Base-by-base conservation (phyloP, 2,888 invertebrate species). In the Frankliniella intonsa region DNA sequence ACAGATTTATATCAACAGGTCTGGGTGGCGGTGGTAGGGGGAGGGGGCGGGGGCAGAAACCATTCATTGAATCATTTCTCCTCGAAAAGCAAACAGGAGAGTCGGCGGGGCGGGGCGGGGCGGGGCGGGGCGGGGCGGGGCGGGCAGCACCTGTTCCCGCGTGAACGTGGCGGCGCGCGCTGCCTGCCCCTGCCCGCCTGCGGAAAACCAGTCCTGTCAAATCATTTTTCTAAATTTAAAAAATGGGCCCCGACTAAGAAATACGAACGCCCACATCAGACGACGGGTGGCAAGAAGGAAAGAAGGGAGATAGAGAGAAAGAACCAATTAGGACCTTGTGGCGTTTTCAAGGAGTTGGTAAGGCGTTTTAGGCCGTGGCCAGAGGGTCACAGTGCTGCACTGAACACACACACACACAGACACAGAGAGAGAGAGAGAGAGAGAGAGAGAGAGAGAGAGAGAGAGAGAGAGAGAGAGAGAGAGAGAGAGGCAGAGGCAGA, bases 1-100 rank as follows among this genome's bases (percentile, higher is more conserved):
- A 76, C 25, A 76, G 69, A 76, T 76, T 76, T 76, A 76, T 76
- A 76, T 76, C 69, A 76, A 76, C 69, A 22, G 69, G 69, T 76
- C 22, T 8, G n/a, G 69, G 69, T 11, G 22, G 69, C 69, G 69
- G 22, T 0, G 69, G 69, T 2, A n/a, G 22, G 22, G 69, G 65
- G 11, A 22, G 69, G 11, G 69, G 12, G 25, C 12, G 62, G 62
- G 19, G 62, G 69, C 22, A 11, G 22, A 10, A 22, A 25, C 25
- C 69, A 25, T 25, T 76, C 69, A 76, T 11, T 76, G 69, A 76
- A 76, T 76, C 69, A 76, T 76, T 76, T 62, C 62, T 62, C 62
- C 62, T 25, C 69, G 69, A 76, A 76, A 76, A 76, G 69, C 69
- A 76, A 76, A 76, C 69, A 76, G 25, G 69, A 12, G 9, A 22